Evolutionary conservation across 2,797 vertebrate species (phyloP), one percentile per base, ranked within the genome.

Genomic region (Smutsia temminckii): DNA sequence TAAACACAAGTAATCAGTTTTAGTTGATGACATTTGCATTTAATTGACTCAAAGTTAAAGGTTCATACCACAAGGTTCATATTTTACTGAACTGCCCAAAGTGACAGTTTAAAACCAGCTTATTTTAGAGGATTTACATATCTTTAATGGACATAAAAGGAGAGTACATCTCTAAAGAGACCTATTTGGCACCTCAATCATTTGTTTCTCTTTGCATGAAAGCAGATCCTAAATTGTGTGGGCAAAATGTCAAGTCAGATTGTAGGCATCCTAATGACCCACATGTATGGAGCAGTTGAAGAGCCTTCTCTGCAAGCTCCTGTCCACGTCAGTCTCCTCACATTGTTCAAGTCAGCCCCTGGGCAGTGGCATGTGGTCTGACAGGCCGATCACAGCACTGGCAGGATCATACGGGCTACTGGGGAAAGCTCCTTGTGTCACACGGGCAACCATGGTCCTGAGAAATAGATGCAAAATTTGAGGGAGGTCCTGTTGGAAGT

Each of bases 1-100:
- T 74, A 91, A 84, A 90, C n/a, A 18, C 40, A 94, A 55, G 32
- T 34, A 74, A 90, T 66, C 71, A 87, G 21, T 74, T 79, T 61
- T 8, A 11, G 14, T 72, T 79, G 57, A n/a, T 42, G 63, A 75
- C 49, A 68, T 32, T 74, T 37, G 1, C 23, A 71, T 87, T 77
- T 87, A 92, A 86, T n/a, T 84, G 53, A 29, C 32, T 79, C n/a
- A 80, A 42, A 63, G 11, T 46, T 94, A 95, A 85, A 85, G 42
- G n/a, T 32, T 75, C 69, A 66, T 59, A 75, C 0, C 23, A 23
- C 23, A 79, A 87, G 18, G n/a, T n/a, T n/a, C n/a, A n/a, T 89
- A 78, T 75, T 59, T 46, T 59, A 71, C 61, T 49, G 5, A 93
- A 63, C 37, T 81, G 37, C n/a, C 51, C 29, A 51, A n/a, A 89